These are phyloP conservation scores for Nebria ingens DNA, from an alignment of 1,140 invertebrate genomes.

Conservation along the genomic window DNA sequence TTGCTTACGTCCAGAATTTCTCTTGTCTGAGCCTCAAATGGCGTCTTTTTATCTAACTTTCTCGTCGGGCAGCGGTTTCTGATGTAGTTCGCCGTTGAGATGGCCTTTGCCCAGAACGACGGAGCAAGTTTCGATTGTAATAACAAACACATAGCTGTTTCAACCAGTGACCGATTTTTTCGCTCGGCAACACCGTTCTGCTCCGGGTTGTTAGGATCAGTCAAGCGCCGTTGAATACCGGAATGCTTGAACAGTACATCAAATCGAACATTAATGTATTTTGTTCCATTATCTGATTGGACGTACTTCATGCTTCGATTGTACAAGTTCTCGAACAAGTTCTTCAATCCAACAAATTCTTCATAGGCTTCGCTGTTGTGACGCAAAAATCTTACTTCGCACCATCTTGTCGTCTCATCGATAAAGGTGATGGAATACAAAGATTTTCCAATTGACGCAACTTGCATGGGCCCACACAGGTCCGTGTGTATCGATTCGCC, in stretches of 20 bases:
- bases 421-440: slow-evolving; percentile 29
- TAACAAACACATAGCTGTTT: too few species aligned
- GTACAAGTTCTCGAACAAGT: background rate
- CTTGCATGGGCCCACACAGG: background rate
- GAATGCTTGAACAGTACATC: background rate
- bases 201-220: slow-evolving; percentile 27
- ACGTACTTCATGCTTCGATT: background rate
- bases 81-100: too few species aligned
- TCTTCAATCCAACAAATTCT: slow-evolving; percentile 18
- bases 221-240: slow-evolving; percentile 17
- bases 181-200: slow-evolving; percentile 34
- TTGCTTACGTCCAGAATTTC: too few species aligned
- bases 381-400: slow-evolving; percentile 24
- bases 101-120: too few species aligned
- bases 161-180: too few species aligned
- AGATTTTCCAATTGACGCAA: slow-evolving; percentile 9
- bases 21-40: too few species aligned
- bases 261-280: background rate
- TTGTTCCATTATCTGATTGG: background rate
- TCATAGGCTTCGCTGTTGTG: slow-evolving; percentile 23
- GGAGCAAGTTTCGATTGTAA: too few species aligned
- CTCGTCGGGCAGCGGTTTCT: too few species aligned
- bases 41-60: too few species aligned
- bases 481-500: background rate
- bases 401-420: slow-evolving; percentile 27